These are phyloP conservation scores for Herminia tarsipennalis DNA, from an alignment of 2,888 invertebrate genomes.

Conservation along the genomic window DNA sequence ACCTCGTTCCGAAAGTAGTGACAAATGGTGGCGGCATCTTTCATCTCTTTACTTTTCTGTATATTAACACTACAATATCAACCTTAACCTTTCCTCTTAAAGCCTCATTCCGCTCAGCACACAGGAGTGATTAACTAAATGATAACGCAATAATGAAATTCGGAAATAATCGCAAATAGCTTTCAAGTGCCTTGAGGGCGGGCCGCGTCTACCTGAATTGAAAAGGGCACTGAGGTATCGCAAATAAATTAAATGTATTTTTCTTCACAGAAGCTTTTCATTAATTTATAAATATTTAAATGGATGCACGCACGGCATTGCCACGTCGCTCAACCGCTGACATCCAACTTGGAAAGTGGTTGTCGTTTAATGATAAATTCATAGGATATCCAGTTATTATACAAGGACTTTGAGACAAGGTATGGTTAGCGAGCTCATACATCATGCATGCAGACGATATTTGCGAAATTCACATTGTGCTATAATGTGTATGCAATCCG, in stretches of 20 bases:
- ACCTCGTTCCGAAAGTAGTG: slow-evolving; percentile 81
- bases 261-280: slow-evolving; percentile 39
- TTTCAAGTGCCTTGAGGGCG: slow-evolving; percentile 62
- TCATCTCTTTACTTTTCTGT: slow-evolving; percentile 67
- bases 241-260: slow-evolving; percentile 53
- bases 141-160: slow-evolving; percentile 81
- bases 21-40: slow-evolving; percentile 83
- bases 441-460: slow-evolving; percentile 57
- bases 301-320: slow-evolving; percentile 10
- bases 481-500: slow-evolving; percentile 56
- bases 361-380: slow-evolving; percentile 52
- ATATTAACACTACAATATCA: slow-evolving; percentile 45
- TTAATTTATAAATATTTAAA: slow-evolving; percentile 42
- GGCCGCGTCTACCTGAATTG: slow-evolving; percentile 64
- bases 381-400: slow-evolving; percentile 52
- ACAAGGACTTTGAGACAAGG: slow-evolving; percentile 42
- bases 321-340: slow-evolving; percentile 15
- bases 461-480: slow-evolving; percentile 58
- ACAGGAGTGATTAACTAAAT: slow-evolving; percentile 66
- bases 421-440: slow-evolving; percentile 53
- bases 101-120: slow-evolving; percentile 36
- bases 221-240: slow-evolving; percentile 60
- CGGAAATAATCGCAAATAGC: slow-evolving; percentile 82
- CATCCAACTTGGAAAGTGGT: slow-evolving; percentile 27
- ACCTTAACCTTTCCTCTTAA: slow-evolving; percentile 46